A percentile compares a stretch with the other conserved stretches of the same genome.
Conservation (phyloP, 2,888 invertebrate genomes). For the Hypomecis atomaria region DNA sequence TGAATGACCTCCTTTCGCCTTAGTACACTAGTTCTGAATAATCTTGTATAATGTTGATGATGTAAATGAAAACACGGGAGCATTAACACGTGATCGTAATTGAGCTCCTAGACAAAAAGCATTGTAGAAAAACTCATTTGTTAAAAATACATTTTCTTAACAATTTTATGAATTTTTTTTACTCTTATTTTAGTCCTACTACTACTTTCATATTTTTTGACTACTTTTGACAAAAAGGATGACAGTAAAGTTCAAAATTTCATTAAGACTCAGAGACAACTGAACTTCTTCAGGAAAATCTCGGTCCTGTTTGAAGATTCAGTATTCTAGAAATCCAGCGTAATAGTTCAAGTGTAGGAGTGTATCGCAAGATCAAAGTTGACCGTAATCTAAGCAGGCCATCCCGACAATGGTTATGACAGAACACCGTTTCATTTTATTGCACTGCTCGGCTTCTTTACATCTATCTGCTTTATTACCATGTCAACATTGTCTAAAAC, state of each 20-base stretch:
- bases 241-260: too few relatives aligned
- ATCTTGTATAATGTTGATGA: not conserved
- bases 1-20: too few relatives aligned
- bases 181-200: too few relatives aligned
- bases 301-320: conserved; percentile 8
- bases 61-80: conserved; percentile 2
- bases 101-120: too few relatives aligned
- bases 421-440: conserved; percentile 30
- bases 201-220: too few relatives aligned
- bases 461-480: conserved; percentile 26
- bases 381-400: conserved; percentile 31
- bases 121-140: too few relatives aligned
- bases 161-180: too few relatives aligned
- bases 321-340: conserved; percentile 7
- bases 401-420: conserved; percentile 33
- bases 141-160: too few relatives aligned
- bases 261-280: not conserved
- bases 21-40: too few relatives aligned
- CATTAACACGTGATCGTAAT: not conserved
- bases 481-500: conserved; percentile 23
- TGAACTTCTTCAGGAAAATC: not conserved
- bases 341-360: conserved; percentile 29
- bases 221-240: too few relatives aligned
- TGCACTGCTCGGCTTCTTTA: conserved; percentile 23
- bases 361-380: conserved; percentile 29